Base-by-base conservation (phyloP, 2,888 invertebrate species). In the Tachina grossa region DNA sequence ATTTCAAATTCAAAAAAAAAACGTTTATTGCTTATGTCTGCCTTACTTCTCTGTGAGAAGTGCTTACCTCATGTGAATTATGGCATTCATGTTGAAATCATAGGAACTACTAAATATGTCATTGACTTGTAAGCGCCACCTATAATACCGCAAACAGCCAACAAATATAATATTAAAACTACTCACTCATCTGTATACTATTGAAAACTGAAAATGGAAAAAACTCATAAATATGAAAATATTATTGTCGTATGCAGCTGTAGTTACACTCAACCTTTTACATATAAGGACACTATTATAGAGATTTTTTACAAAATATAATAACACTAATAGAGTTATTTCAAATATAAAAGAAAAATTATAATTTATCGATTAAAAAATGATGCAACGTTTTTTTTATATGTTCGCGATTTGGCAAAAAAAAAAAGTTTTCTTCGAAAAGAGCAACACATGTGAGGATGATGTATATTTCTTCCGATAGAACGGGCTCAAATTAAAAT, bases 71-170 rank as follows among this genome's bases (percentile, higher is more conserved):
- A 83, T 83, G 65, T 51, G 45, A 77, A 22, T 74, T 31, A 75
- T 68, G 66, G 49, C 57, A 81, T 22, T 74, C 68, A 75, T 75
- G 74, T 69, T 75, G 61, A 75, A 81, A 75, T 75, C 68, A 53
- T 68, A 75, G 75, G 61, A 81, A 68, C 81, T 75, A 47, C 66
- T 81, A 74, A 81, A 68, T 47, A 57, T 85, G 83, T 85, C 85
- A 85, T 85, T 85, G 85, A 85, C 83, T 85, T 85, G 79, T 80
- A 83, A 85, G 85, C 85, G 85, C 85, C 85, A 85, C 85, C 76
- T 83, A 66, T 66, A 57, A 66, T 51, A 59, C 74, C 51, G 45
- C 71, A 63, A 59, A 19, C 16, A 61, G 11, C 22, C 43, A 49
- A 68, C 6, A 47, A 16, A 66, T 10, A 11, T 39, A 10, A 19